These are phyloP conservation scores for Misgurnus mizolepis DNA, from an alignment of 2,113 vertebrate species.

Conservation along the genomic window DNA sequence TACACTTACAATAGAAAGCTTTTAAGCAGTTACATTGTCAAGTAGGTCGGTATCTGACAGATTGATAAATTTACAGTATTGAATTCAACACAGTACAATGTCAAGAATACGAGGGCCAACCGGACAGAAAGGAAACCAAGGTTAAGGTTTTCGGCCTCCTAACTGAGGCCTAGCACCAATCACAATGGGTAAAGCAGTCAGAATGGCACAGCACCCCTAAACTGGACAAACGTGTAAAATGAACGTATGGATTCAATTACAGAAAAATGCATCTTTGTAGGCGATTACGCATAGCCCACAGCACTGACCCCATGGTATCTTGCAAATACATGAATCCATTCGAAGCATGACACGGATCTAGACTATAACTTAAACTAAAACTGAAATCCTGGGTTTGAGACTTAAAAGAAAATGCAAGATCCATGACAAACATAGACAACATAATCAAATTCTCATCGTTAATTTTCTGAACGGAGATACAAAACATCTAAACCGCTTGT, in stretches of 20 bases:
- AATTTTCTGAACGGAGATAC: background rate
- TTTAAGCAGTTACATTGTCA: constrained; percentile 54
- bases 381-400: background rate
- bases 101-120: constrained; percentile 31
- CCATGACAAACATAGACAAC: background rate
- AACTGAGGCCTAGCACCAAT: constrained; percentile 47
- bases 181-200: background rate
- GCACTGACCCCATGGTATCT: background rate
- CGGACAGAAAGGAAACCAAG: constrained; percentile 1
- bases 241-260: too few species aligned
- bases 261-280: background rate
- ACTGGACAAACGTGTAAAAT: background rate
- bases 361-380: background rate
- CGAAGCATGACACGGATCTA: background rate
- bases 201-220: background rate
- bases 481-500: background rate
- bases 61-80: constrained; percentile 48
- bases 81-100: constrained; percentile 42
- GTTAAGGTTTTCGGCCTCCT: constrained; percentile 3
- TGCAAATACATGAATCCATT: background rate
- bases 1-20: constrained; percentile 56
- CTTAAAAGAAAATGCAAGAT: background rate
- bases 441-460: background rate
- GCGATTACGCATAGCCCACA: too few species aligned
- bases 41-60: constrained; percentile 56